phyloP scores from a whole-genome alignment of 2,888 invertebrate species.

The Eristalinus aeneus region DNA sequence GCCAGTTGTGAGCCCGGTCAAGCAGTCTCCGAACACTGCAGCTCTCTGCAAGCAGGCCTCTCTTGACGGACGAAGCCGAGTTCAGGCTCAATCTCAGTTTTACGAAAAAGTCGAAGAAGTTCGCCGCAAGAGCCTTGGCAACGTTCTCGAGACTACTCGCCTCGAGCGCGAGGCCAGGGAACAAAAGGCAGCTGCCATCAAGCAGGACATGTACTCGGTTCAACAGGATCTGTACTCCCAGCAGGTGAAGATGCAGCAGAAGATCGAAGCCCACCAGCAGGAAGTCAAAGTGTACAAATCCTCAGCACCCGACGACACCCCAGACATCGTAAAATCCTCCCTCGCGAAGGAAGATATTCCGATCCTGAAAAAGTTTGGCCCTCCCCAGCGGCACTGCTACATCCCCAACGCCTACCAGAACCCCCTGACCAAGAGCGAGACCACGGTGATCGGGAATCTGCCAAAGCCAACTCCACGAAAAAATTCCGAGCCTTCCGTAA shows the following conservation, averaged over 20 bases:
- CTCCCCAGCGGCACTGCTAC: slow-evolving; percentile 79
- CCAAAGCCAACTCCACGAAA: slow-evolving; percentile 54
- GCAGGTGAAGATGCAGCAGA: slow-evolving; percentile 28
- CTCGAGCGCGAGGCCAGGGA: slow-evolving; percentile 47
- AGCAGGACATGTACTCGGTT: slow-evolving; percentile 61
- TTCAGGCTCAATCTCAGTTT: slow-evolving; percentile 69
- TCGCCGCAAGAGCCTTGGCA: slow-evolving; percentile 78
- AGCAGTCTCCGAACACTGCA: slow-evolving; percentile 31
- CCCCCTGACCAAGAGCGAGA: slow-evolving; percentile 72
- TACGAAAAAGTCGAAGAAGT: slow-evolving; percentile 71
- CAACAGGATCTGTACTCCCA: slow-evolving; percentile 61
- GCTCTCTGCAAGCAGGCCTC: slow-evolving; percentile 51
- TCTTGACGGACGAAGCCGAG: slow-evolving; percentile 71
- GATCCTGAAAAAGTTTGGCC: slow-evolving; percentile 79
- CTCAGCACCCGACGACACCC: slow-evolving; percentile 78
- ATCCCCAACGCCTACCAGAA: slow-evolving; percentile 79
- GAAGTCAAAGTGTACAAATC: slow-evolving; percentile 75
- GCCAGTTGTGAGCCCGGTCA: slow-evolving; percentile 48
- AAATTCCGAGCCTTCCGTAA: slow-evolving; percentile 48
- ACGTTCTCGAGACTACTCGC: slow-evolving; percentile 72
- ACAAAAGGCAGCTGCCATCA: slow-evolving; percentile 62
- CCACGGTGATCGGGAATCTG: slow-evolving; percentile 18
- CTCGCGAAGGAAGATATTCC: slow-evolving; percentile 79
- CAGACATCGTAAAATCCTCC: slow-evolving; percentile 79
- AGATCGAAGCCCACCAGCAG: slow-evolving; percentile 39